A percentile compares a stretch with the other conserved stretches of the same genome.
Conservation (phyloP, 2,113 vertebrate species). For the Gambusia affinis region DNA sequence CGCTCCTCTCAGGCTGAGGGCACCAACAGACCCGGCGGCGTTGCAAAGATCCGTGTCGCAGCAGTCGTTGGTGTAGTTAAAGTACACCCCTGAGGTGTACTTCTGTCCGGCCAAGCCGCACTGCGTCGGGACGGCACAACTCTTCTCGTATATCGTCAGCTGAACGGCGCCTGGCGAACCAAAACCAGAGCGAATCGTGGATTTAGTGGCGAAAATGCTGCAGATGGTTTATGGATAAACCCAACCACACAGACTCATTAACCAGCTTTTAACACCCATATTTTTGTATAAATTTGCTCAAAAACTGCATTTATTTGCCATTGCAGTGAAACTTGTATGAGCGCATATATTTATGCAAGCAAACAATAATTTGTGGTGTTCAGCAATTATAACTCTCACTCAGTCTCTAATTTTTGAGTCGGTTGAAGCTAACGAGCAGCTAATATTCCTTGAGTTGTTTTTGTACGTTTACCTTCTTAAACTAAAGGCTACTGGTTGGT, state of each 20-base stretch:
- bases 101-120: slow-evolving; percentile 73
- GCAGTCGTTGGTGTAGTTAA: slow-evolving; percentile 78
- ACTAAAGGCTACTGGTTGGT: no score
- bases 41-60: slow-evolving; percentile 82
- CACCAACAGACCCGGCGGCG: slow-evolving; percentile 15
- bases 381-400: no score
- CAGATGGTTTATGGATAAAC: background rate
- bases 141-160: slow-evolving; percentile 78
- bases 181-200: background rate
- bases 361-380: no score
- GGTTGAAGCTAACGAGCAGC: no score
- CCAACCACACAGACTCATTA: background rate
- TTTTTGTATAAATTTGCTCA: no score
- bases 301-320: no score
- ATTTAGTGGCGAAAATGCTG: background rate
- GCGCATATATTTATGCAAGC: no score
- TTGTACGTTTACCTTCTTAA: no score
- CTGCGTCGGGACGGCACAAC: slow-evolving; percentile 71
- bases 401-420: no score
- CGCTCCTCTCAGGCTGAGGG: slow-evolving; percentile 39
- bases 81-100: slow-evolving; percentile 66
- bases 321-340: no score
- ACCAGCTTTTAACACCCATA: background rate
- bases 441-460: no score
- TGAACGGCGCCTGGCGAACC: slow-evolving; percentile 56